Evolutionary conservation across 2,888 invertebrate species (phyloP), one percentile per base, ranked within the genome.

Genomic region (Portevinia maculata): DNA sequence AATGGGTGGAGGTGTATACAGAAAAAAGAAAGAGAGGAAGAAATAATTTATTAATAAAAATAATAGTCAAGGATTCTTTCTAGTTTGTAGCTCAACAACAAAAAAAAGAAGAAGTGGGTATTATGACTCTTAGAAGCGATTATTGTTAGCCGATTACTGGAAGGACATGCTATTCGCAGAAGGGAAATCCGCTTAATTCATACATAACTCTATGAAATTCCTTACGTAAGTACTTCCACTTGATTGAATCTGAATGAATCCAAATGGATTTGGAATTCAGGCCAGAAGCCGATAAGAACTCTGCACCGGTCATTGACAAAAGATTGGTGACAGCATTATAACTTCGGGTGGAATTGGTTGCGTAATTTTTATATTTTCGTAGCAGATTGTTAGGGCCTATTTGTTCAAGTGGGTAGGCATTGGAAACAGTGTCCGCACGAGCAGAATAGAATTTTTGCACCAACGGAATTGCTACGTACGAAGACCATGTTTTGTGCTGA

Each of bases 11-110:
- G 62, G 60, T 67, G 55, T n/a, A 79, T 52, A 39, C 50, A 28
- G 50, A 41, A 48, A 46, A 19, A 39, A 39, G 46, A 59, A 8
- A 70, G 8, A 39, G 32, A 39, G 8, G 8, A 60, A 53, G 59
- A 44, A 52, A 50, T 39, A 39, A 46, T 34, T 44, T 71, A 78
- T 78, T 73, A 83, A 78, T 83, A 76, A 62, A 55, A 70, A 83
- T 65, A 76, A 57, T 64, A 65, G 78, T 57, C 59, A 60, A 34
- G 46, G 30, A 8, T 62, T 62, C 37, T 55, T 21, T 64, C 32
- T 46, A 32, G 28, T 55, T 60, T 44, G n/a, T 37, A 52, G 41
- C 55, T 41, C 55, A 39, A n/a, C 39, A 44, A n/a, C 34, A 17
- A 46, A 46, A 28, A 28, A 34, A 21, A 11, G 19, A 17, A 34